Percentiles rank a stretch among this genome's conserved stretches.
Conservation (phyloP, 2,797 vertebrate species). For the Champsocephalus gunnari region DNA sequence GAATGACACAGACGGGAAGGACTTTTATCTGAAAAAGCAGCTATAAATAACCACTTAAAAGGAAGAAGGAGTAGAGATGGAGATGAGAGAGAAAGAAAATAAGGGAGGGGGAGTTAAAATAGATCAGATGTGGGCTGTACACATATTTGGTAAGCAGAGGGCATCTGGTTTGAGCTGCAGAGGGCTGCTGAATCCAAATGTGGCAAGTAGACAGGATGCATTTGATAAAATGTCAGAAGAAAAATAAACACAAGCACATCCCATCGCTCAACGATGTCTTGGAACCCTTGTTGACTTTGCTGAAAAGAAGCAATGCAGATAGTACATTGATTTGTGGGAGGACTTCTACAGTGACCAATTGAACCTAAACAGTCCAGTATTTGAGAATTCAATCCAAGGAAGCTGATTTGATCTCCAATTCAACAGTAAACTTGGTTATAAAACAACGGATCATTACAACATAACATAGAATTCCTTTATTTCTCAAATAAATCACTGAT, state of each 20-base stretch:
- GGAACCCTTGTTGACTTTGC: not conserved
- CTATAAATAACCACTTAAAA: constrained; percentile 68
- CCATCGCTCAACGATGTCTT: constrained; percentile 17
- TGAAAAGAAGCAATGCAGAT: not conserved
- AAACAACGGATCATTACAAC: too few species aligned
- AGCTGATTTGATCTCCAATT: too few species aligned
- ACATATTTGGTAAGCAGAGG: constrained; percentile 65
- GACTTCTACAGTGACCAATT: not conserved
- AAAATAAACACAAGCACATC: constrained; percentile 39
- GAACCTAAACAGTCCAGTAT: too few species aligned
- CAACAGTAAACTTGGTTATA: too few species aligned
- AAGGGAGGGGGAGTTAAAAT: constrained; percentile 54
- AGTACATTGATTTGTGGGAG: not conserved
- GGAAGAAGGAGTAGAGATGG: constrained; percentile 29
- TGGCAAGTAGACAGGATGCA: constrained; percentile 11
- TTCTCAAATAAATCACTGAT: too few species aligned
- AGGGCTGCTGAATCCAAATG: constrained; percentile 41
- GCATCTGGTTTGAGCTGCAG: constrained; percentile 43
- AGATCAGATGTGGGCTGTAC: constrained; percentile 52
- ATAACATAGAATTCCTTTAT: too few species aligned
- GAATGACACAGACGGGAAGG: constrained; percentile 47
- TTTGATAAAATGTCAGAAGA: constrained; percentile 20
- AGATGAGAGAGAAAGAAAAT: constrained; percentile 17
- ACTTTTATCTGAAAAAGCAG: constrained; percentile 63
- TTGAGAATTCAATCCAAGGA: too few species aligned